These are phyloP conservation scores for Agriotes lineatus DNA, from an alignment of 2,888 invertebrate genomes.

Conservation along the genomic window DNA sequence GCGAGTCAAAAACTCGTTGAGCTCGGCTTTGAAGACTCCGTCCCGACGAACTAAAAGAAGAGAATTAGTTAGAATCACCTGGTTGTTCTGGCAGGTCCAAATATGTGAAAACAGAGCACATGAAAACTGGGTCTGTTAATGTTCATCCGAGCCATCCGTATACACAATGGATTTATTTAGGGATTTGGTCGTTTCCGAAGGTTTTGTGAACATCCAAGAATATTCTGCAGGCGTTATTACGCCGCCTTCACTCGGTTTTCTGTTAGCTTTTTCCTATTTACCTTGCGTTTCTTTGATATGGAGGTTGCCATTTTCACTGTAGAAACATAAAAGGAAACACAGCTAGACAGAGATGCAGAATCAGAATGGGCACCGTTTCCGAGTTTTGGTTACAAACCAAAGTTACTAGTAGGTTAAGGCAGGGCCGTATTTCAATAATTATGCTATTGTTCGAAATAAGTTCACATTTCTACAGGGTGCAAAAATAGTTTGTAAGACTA, in stretches of 20 bases:
- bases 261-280: constrained; percentile 59
- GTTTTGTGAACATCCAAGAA: too few relatives aligned
- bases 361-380: too few relatives aligned
- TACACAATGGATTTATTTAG: neutral
- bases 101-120: constrained; percentile 26
- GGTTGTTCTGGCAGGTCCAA: constrained; percentile 21
- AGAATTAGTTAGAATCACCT: constrained; percentile 15
- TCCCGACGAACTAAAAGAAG: constrained; percentile 93
- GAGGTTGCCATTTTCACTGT: constrained; percentile 71
- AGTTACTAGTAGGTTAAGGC: too few relatives aligned
- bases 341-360: too few relatives aligned
- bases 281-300: constrained; percentile 79
- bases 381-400: too few relatives aligned
- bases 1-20: constrained; percentile 98
- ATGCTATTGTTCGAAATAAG: too few relatives aligned
- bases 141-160: constrained; percentile 26
- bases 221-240: neutral
- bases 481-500: too few relatives aligned
- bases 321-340: constrained; percentile 31
- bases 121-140: neutral
- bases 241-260: neutral
- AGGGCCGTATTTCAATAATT: too few relatives aligned
- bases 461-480: too few relatives aligned
- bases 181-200: neutral
- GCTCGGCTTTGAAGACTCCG: constrained; percentile 99